Base-by-base conservation (phyloP, 2,797 vertebrate species). In the Syngnathus acus region DNA sequence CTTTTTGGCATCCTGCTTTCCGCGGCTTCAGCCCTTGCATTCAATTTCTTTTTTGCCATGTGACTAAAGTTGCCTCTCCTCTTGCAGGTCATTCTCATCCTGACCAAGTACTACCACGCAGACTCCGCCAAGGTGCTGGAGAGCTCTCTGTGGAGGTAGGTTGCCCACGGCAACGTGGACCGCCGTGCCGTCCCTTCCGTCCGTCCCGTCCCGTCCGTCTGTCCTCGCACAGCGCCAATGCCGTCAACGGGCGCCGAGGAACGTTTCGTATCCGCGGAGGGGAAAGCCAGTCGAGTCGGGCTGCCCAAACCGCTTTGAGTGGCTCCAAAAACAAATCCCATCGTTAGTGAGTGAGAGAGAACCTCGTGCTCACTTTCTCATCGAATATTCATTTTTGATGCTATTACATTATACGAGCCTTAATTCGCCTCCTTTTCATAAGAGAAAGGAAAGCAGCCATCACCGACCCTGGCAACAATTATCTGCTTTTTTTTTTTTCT, bases 101-200 rank as follows among this genome's bases (percentile, higher is more conserved):
- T 99, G 80, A 99, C 97, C 40, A 98, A 98, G 85, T 96, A 98
- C 79, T 98, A 96, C 87, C 96, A 99, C 1, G 94, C 95, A 1
- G 95, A 98, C 78, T 95, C 95, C 84, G 95, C 93, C 65, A 99
- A 98, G 82, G 97, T 98, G 64, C 89, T 98, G 79, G 96, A 99
- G 86, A 99, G 97, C 77, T 98, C 96, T 51, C 89, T 99, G 84
- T 98, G 97, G 97, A 93, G 96, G 97, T 99, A 92, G 85, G 82
- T 32, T 32, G 32, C 32, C 32, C 32, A 4, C 74, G 75, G 17
- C 19, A 62, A 62, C 42, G 11, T 62, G 26, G 42, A 62, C 37
- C n/a, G 21, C 21, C 13, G 6, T 26, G 21, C 21, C 13, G 6
- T 45, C 60, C 54, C 60, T 45, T 62, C 60, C 26, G 60, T 62